Evolutionary conservation across 2,113 vertebrate species (phyloP), one percentile per base, ranked within the genome.

Genomic region (Lepidothrix coronata): DNA sequence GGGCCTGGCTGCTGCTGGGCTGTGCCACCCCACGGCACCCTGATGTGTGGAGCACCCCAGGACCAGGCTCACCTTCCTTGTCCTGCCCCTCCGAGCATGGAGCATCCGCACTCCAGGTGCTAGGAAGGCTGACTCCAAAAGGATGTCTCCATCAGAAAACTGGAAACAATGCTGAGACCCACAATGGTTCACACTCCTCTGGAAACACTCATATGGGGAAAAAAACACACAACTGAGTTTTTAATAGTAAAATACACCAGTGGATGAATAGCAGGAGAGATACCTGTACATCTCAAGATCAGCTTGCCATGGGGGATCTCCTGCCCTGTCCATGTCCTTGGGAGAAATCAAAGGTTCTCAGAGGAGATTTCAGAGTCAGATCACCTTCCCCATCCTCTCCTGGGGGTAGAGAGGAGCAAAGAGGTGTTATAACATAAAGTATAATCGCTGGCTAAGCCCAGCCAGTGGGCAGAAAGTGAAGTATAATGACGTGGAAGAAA

Each of bases 51-150:
- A 48, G 24, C 33, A 41, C 8, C 37, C 59, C 11, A 11, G 37
- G 30, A 44, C 11, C 2, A 5, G 61, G 27, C 24, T 63, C 51
- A 16, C 21, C 14, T 67, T 49, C n/a, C 58, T 35, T 6, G 4
- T n/a, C n/a, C 49, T 55, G 13, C 48, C 43, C 21, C 41, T 39
- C 0, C 0, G 49, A 17, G 51, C 2, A 0, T 8, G 51, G 24
- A 5, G 3, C 28, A 35, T 25, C 61, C 39, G 23, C 4, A 0
- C 65, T 39, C 59, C 55, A 37, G 27, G 25, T 6, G 5, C 22
- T 1, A 3, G 54, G 35, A 31, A 27, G 7, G 33, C 12, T 93
- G 67, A 23, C 9, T 68, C 24, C 49, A 58, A 63, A 41, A 49
- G 20, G 16, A 24, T 19, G 41, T 57, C 27, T 51, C 21, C 19